phyloP scores from a whole-genome alignment of 1,140 invertebrate species.

The Druon quercuslanigerum region DNA sequence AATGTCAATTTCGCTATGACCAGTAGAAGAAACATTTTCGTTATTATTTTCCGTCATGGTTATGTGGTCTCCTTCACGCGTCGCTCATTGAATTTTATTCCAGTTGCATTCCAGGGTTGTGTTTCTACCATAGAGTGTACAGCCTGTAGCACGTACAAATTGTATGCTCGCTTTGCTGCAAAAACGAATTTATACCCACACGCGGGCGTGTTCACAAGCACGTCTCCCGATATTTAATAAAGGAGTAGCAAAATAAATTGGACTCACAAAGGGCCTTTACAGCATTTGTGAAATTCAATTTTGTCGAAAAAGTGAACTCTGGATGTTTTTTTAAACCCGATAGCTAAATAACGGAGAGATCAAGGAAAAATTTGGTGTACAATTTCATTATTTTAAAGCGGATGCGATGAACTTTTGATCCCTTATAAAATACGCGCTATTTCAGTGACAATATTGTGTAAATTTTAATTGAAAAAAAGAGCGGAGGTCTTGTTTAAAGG shows the following conservation, averaged over 20 bases:
- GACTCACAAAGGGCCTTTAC: slow-evolving; percentile 13
- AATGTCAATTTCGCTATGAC: neutral
- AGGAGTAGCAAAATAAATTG: slow-evolving; percentile 22
- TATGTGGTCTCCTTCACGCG: neutral
- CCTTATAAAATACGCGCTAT: neutral
- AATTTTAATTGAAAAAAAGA: neutral
- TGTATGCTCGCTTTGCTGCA: neutral
- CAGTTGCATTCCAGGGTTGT: slow-evolving; percentile 11
- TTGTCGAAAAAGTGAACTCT: neutral
- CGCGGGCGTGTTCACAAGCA: neutral
- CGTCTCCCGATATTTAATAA: slow-evolving; percentile 17
- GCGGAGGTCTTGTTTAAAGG: neutral
- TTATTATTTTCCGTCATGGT: slow-evolving; percentile 6
- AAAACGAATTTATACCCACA: neutral
- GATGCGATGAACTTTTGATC: slow-evolving; percentile 9
- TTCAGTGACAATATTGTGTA: neutral
- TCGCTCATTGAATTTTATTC: slow-evolving; percentile 28
- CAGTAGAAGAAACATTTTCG: slow-evolving; percentile 12
- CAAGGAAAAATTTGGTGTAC: slow-evolving; percentile 17
- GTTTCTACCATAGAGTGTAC: slow-evolving; percentile 6
- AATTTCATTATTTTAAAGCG: slow-evolving; percentile 23
- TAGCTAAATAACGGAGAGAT: slow-evolving; percentile 13
- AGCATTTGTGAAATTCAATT: slow-evolving; percentile 26
- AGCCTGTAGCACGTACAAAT: neutral
- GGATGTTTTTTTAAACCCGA: neutral